phyloP scores from a whole-genome alignment of 2,888 invertebrate species.

The Resseliella maxima region DNA sequence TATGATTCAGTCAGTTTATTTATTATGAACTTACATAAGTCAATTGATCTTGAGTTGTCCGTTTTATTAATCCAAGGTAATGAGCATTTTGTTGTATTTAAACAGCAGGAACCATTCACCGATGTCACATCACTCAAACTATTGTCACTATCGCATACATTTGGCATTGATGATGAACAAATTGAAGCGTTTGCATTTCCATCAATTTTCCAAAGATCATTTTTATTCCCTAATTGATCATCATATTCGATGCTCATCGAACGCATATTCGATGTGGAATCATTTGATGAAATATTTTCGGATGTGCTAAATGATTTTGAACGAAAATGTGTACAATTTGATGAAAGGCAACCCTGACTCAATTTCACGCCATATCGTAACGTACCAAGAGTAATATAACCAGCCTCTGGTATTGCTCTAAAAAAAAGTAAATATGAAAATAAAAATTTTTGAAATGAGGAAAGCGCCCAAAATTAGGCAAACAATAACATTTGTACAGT shows the following conservation, averaged over 20 bases:
- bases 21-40: not conserved
- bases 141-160: conserved; percentile 41
- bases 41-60: not conserved
- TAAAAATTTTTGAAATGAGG: too few relatives aligned
- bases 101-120: conserved; percentile 1
- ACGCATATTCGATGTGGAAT: not conserved
- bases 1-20: not conserved
- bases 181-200: not conserved
- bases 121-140: conserved; percentile 21
- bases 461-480: conserved; percentile 50
- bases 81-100: conserved; percentile 36
- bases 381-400: conserved; percentile 60
- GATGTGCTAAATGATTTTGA: conserved; percentile 2
- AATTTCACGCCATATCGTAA: conserved; percentile 60
- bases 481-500: not conserved
- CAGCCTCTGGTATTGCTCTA: conserved; percentile 60
- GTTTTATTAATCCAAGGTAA: conserved; percentile 35
- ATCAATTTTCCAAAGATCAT: not conserved
- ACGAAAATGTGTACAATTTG: conserved; percentile 3
- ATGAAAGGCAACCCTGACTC: conserved; percentile 9
- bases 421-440: too few relatives aligned
- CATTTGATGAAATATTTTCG: not conserved
- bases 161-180: not conserved
- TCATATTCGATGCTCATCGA: conserved; percentile 1
- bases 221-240: not conserved